Conservation (phyloP, 2,888 invertebrate species). For the Himalopsyche japonica region DNA sequence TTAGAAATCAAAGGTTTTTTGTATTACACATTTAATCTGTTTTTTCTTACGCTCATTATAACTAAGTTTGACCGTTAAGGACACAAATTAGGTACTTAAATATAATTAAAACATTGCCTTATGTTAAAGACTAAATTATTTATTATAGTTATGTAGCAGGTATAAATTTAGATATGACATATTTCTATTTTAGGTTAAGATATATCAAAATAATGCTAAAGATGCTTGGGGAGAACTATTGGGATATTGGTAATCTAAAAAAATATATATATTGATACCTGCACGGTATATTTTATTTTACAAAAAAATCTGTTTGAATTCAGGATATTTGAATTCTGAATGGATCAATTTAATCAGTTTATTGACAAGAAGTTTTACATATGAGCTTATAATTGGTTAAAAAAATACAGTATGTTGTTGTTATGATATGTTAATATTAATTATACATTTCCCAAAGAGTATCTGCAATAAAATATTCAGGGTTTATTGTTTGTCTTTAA, state of each 20-base stretch:
- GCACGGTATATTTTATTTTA: neutral
- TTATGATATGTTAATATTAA: too few relatives aligned
- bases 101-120: neutral
- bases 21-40: too few relatives aligned
- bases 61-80: neutral
- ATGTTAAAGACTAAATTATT: neutral
- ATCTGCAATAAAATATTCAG: too few relatives aligned
- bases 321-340: too few relatives aligned
- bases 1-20: too few relatives aligned
- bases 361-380: too few relatives aligned
- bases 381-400: too few relatives aligned
- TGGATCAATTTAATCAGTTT: too few relatives aligned
- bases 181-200: neutral
- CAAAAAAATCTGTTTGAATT: neutral
- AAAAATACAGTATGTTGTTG: too few relatives aligned
- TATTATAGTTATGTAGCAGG: neutral
- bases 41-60: too few relatives aligned
- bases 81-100: neutral
- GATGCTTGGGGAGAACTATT: neutral
- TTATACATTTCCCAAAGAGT: too few relatives aligned
- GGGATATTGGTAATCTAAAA: neutral
- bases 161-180: neutral
- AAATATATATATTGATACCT: neutral
- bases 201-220: neutral
- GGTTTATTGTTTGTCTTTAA: too few relatives aligned